phyloP scores from a whole-genome alignment of 1,140 invertebrate genomes.

The Eriosoma lanigerum region DNA sequence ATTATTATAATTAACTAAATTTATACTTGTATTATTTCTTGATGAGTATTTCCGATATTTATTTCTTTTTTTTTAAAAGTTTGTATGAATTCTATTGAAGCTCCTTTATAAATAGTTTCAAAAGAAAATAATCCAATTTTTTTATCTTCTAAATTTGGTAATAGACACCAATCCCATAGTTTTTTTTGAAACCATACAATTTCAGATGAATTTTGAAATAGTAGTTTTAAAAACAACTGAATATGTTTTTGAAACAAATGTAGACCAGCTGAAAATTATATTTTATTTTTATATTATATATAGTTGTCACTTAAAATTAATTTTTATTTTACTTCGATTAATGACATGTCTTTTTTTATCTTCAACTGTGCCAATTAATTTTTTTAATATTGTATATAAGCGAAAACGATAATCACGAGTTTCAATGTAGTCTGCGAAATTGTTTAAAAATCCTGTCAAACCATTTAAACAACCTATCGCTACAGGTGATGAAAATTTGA shows the following conservation, averaged over 20 bases:
- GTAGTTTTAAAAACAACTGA: conserved; percentile 9
- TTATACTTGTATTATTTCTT: conserved; percentile 15
- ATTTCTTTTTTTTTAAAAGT: background rate
- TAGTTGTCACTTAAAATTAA: background rate
- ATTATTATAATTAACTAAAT: too few relatives aligned
- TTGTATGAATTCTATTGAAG: conserved; percentile 13
- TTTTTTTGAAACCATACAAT: conserved; percentile 24
- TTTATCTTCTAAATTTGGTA: conserved; percentile 28
- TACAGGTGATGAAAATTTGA: background rate
- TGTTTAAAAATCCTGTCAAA: conserved; percentile 25
- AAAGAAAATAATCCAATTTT: conserved; percentile 22
- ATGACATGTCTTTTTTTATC: conserved; percentile 30
- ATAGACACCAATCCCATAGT: conserved; percentile 14
- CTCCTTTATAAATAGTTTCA: conserved; percentile 22
- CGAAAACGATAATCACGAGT: background rate
- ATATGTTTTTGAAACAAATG: conserved; percentile 32
- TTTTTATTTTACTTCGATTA: conserved; percentile 19
- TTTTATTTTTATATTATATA: background rate
- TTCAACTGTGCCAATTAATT: conserved; percentile 19
- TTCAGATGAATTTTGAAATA: conserved; percentile 16
- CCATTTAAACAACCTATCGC: conserved; percentile 24
- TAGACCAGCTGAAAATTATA: conserved; percentile 5
- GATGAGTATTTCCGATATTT: background rate
- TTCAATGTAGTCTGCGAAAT: background rate
- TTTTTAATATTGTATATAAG: conserved; percentile 26